Base-by-base conservation (phyloP, 1,140 invertebrate genomes). In the Drosophila watanabei region DNA sequence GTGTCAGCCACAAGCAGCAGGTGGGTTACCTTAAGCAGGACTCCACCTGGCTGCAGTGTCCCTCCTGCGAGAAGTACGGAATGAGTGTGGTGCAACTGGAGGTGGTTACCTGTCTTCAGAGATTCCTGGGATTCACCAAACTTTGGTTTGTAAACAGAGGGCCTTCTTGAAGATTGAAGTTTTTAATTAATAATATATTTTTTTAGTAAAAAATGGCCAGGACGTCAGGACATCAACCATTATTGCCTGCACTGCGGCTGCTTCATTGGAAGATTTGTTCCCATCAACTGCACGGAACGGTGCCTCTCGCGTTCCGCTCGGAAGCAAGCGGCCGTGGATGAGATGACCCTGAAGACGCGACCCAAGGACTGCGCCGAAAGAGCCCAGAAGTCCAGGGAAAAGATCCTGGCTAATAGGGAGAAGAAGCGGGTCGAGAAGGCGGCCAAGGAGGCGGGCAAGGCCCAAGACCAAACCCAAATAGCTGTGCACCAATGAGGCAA, bases 181-280 rank as follows among this genome's bases (percentile, higher is more conserved):
- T 2, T 8, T 5, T 8, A n/a, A 11, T 37, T 10, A 45, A 4
- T 33, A 3, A 10, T n/a, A 2, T 28, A 5, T 18, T 41, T n/a
- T 54, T 59, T 4, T 24, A 92, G 91, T 57, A 90, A 92, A 49
- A 90, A 65, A 30, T 92, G 88, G 75, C 9, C 57, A 4, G 72
- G 80, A 4, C 85, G 91, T 1, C 41, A 32, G 43, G 92, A 93
- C 28, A 83, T 91, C 28, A 93, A 93, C 65, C 92, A 93, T 52
- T 93, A 93, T 43, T 93, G 92, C 33, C 64, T 52, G 0, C 75
- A 89, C 14, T 93, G 92, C 18, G 92, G 92, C 30, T 93, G 92
- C 63, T 93, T 60, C 24, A 92, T 93, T 48, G 92, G 92, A 13
- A 71, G 92, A 28, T 79, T 72, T 71, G 75, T 92, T 16, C 54